Conservation (phyloP, 30 jellyfish, hydroid and myxozoan species). For the Hydractinia echinata region DNA sequence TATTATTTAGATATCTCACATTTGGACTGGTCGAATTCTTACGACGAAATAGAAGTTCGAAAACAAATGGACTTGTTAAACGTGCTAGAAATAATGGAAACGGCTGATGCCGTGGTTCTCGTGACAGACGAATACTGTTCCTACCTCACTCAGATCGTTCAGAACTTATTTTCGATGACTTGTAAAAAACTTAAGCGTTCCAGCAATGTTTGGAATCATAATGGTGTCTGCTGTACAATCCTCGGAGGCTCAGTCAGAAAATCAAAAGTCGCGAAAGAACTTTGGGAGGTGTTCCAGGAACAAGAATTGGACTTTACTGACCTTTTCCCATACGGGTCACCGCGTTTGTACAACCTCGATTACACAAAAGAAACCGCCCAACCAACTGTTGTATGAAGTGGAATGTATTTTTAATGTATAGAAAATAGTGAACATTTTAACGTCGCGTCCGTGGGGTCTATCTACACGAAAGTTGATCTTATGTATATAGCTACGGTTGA, state of each 20-base stretch:
- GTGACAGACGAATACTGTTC: conserved; percentile 62
- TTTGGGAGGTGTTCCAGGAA: conserved; percentile 64
- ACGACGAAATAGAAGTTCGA: conserved; percentile 35
- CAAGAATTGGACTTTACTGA: conserved; percentile 67
- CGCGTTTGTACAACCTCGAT: conserved; percentile 58
- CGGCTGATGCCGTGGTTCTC: conserved; percentile 67
- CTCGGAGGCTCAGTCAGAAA: conserved; percentile 77
- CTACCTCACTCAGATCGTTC: conserved; percentile 57
- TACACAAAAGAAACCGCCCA: conserved; percentile 75
- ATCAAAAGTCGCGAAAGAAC: conserved; percentile 62
- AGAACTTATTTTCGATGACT: conserved; percentile 41
- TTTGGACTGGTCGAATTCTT: conserved; percentile 2
- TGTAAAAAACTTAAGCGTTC: conserved; percentile 24
- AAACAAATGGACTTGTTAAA: conserved; percentile 52
- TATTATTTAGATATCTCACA: background rate
- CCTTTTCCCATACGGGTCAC: conserved; percentile 68
- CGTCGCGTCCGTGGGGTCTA: no score
- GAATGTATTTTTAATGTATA: no score
- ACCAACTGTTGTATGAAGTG: conserved; percentile 49
- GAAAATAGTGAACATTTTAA: no score
- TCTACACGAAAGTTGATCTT: no score
- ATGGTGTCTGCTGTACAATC: conserved; percentile 70
- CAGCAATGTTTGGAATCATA: conserved; percentile 66
- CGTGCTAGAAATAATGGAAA: conserved; percentile 54
- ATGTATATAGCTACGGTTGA: no score